These are phyloP conservation scores for Suricata suricatta DNA, from an alignment of 2,113 vertebrate species.

Conservation along the genomic window DNA sequence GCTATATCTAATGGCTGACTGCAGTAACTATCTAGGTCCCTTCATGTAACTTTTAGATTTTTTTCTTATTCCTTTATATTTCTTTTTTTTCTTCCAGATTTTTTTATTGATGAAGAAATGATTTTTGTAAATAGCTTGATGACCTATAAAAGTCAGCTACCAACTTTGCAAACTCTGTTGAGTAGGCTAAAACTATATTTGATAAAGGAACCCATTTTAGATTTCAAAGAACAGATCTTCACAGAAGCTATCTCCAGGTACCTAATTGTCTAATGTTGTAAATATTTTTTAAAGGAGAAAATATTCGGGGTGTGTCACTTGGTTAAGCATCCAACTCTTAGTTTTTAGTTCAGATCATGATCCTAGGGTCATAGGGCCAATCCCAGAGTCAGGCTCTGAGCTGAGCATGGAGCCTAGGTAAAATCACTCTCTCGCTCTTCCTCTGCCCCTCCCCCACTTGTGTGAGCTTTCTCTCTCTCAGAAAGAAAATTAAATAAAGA, in stretches of 20 bases:
- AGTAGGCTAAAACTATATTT: conserved; percentile 77
- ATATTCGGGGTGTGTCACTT: too few species aligned
- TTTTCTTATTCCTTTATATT: conserved; percentile 49
- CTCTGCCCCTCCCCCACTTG: too few species aligned
- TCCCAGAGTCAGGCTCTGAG: too few species aligned
- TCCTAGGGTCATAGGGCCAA: too few species aligned
- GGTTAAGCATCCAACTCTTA: too few species aligned
- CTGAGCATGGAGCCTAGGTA: too few species aligned
- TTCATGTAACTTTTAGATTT: conserved; percentile 48
- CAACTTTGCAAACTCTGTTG: conserved; percentile 67
- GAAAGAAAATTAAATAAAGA: neutral
- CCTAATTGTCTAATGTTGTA: neutral
- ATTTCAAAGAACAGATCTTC: conserved; percentile 73
- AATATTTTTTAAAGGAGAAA: too few species aligned
- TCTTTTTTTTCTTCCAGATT: conserved; percentile 78
- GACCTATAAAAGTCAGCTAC: conserved; percentile 64
- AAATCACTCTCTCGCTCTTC: too few species aligned
- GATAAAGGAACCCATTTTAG: conserved; percentile 81
- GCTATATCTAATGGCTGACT: neutral
- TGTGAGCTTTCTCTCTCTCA: too few species aligned
- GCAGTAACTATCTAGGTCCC: neutral
- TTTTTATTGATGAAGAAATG: conserved; percentile 80
- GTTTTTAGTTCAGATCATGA: too few species aligned
- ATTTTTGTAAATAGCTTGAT: conserved; percentile 78
- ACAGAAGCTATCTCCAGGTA: conserved; percentile 84